Base-by-base conservation (phyloP, 1,140 invertebrate species). In the Cephus cinctus region DNA sequence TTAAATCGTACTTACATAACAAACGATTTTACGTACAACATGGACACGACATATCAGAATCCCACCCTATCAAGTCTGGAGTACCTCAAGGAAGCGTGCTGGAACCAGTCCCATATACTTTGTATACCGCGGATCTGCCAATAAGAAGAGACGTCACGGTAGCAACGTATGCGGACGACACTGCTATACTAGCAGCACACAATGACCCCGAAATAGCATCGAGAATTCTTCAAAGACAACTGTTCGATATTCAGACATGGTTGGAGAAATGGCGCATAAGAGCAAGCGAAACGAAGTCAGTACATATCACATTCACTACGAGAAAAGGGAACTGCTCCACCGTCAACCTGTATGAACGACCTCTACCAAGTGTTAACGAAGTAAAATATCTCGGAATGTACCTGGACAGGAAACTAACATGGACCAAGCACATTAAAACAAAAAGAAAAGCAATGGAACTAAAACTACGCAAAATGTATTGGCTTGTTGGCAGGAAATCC, bases 31-130 rank as follows among this genome's bases (percentile, higher is more conserved):
- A 47, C 38, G 41, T 61, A 9, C 43, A 53, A 49, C 14, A 45
- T 16, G 16, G 39, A 22, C 8, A 59, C n/a, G 43, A 43, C 12
- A 16, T 34, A 21, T 53, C 54, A 30, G 27, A 32, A n/a, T 27
- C 50, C 21, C 38, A 50, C 23, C 25, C 6, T 15, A 61, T 55
- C 20, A 36, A 55, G 27, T 46, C 55, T 25, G 49, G 48, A 21
- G 61, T 72, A 1, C 71, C 69, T 0, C 62, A 71, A 51, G 64
- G 69, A 11, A 63, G 59, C 34, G 57, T 61, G 14, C 35, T 65
- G 2, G 62, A 54, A 2, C 64, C 67, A 0, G 21, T 51, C 1
- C 51, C 68, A 5, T 70, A 70, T 47, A 42, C 54, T 3, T 3
- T 61, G 0, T 72, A 54, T 50, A 66, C 62, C 1, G 43, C 53